Conservation (phyloP, 1,140 invertebrate genomes). For the Cotesia vestalis region DNA sequence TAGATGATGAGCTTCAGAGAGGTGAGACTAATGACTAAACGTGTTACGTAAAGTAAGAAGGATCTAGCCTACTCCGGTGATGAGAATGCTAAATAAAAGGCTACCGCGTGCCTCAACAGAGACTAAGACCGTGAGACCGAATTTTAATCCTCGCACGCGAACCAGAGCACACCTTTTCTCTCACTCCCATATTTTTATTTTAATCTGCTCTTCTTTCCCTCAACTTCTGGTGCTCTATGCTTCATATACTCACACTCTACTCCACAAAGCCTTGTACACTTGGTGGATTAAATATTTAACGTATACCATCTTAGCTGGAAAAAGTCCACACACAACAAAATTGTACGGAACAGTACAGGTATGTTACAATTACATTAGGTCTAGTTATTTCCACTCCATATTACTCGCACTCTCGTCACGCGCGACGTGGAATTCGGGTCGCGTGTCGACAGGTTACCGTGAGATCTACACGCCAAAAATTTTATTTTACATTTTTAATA, state of each 20-base stretch:
- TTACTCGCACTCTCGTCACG: slow-evolving; percentile 47
- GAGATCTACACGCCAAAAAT: background rate
- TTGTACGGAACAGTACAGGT: background rate
- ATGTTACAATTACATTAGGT: slow-evolving; percentile 15
- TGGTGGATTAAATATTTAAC: no score
- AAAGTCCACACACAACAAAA: no score
- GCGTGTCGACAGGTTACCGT: slow-evolving; percentile 38
- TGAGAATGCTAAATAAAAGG: slow-evolving; percentile 50
- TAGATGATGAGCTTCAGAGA: no score
- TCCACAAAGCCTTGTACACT: background rate
- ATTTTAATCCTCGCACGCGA: slow-evolving; percentile 60
- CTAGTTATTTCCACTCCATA: background rate
- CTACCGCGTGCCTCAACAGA: slow-evolving; percentile 37
- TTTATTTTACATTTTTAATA: background rate
- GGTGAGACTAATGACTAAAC: slow-evolving; percentile 9
- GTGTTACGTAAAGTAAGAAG: slow-evolving; percentile 51
- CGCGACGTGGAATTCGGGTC: slow-evolving; percentile 54
- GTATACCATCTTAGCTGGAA: no score
- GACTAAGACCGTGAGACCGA: slow-evolving; percentile 54
- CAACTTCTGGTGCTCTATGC: background rate
- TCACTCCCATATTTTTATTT: slow-evolving; percentile 8
- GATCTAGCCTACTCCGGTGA: slow-evolving; percentile 38
- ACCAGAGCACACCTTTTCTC: slow-evolving; percentile 45
- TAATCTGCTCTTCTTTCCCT: background rate
- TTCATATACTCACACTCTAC: background rate